phyloP scores from a whole-genome alignment of 2,888 invertebrate genomes.

The Holacanthella duospinosa region DNA sequence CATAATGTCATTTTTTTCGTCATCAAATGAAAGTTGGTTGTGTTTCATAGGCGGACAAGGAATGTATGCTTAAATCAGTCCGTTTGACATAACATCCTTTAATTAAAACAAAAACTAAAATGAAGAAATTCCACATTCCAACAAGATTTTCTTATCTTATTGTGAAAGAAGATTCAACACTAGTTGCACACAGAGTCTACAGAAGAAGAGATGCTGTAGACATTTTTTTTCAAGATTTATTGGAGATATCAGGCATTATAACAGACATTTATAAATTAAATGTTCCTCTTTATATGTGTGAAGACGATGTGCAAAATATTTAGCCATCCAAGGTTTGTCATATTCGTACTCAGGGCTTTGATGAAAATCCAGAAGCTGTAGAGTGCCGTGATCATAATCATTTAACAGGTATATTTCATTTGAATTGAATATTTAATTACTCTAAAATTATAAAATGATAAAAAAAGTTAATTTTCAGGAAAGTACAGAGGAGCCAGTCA shows the following conservation, averaged over 20 bases:
- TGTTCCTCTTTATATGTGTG: not conserved
- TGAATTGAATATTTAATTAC: not conserved
- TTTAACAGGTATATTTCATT: too few relatives aligned
- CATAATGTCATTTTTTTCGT: not conserved
- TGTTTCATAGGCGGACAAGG: slow-evolving; percentile 5
- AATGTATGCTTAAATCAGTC: not conserved
- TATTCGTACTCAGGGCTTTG: not conserved
- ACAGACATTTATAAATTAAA: not conserved
- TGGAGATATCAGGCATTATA: not conserved
- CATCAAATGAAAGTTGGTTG: slow-evolving; percentile 5
- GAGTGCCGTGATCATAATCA: slow-evolving; percentile 2
- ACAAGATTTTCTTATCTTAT: slow-evolving; percentile 1
- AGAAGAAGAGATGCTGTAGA: not conserved
- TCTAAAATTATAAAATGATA: too few relatives aligned
- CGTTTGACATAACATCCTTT: not conserved
- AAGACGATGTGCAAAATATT: not conserved
- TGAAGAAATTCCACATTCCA: not conserved
- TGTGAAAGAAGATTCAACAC: not conserved
- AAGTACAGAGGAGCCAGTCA: not conserved
- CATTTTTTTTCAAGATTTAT: not conserved
- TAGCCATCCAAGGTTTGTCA: not conserved
- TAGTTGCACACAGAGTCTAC: not conserved
- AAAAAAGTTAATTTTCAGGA: not conserved
- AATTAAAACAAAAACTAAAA: not conserved
- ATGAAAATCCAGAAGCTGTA: not conserved